These are phyloP conservation scores for Dolichallabes microphthalmus DNA, from an alignment of 2,113 vertebrate species.

Conservation along the genomic window DNA sequence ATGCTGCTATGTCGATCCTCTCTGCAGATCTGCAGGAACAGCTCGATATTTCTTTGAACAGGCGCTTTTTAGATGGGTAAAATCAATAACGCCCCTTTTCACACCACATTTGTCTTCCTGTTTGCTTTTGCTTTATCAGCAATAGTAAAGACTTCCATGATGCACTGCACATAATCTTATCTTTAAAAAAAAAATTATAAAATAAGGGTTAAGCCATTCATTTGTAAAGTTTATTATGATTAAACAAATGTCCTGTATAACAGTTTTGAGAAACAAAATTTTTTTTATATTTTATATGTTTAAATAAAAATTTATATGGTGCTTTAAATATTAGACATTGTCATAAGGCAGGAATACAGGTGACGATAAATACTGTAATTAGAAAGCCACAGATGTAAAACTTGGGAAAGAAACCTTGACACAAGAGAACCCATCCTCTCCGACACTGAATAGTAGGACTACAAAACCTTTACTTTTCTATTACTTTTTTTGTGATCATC, in stretches of 20 bases:
- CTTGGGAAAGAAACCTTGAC: background rate
- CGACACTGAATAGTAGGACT: background rate
- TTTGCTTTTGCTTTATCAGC: slow-evolving; percentile 68
- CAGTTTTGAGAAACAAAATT: too few relatives aligned
- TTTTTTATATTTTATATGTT: too few relatives aligned
- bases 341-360: background rate
- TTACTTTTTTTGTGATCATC: background rate
- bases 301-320: background rate
- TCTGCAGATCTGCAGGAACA: slow-evolving; percentile 36
- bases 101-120: slow-evolving; percentile 65
- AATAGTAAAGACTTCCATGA: slow-evolving; percentile 50
- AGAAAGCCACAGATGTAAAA: background rate
- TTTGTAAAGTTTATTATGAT: slow-evolving; percentile 55
- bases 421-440: background rate
- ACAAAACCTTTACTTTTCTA: background rate
- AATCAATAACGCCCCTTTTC: slow-evolving; percentile 65
- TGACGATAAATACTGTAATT: too few relatives aligned
- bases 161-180: slow-evolving; percentile 49
- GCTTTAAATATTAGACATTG: background rate
- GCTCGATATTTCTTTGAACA: slow-evolving; percentile 58
- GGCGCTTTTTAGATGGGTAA: slow-evolving; percentile 58
- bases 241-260: background rate
- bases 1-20: background rate
- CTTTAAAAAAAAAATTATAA: slow-evolving; percentile 55
- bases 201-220: slow-evolving; percentile 52